Evolutionary conservation across 1,140 invertebrate genomes (phyloP).

Genomic region (Venturia canescens): DNA sequence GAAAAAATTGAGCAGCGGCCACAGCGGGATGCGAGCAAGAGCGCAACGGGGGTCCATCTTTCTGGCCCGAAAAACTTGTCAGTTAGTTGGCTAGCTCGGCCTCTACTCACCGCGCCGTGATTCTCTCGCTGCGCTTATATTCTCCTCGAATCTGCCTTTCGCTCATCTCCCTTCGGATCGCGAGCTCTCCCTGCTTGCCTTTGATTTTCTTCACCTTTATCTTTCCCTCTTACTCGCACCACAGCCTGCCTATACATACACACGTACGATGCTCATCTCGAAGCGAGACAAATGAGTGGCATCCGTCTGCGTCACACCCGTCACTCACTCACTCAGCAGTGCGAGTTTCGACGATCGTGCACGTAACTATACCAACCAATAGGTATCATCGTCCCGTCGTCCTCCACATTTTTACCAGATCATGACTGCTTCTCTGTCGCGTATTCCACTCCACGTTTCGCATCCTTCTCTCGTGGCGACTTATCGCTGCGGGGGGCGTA

Average conservation of each 20-base stretch:
- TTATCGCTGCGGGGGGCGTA: constrained; percentile 12
- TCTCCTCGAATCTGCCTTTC: constrained; percentile 56
- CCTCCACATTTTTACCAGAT: not conserved
- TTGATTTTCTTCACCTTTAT: constrained; percentile 25
- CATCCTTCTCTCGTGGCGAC: not conserved
- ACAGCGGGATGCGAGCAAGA: constrained; percentile 62
- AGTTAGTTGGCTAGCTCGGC: constrained; percentile 29
- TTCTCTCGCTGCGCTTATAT: constrained; percentile 48
- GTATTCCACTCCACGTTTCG: not conserved
- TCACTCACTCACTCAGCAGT: constrained; percentile 72
- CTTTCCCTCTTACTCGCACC: constrained; percentile 43
- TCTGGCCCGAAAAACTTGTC: constrained; percentile 65
- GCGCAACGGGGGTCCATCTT: constrained; percentile 66
- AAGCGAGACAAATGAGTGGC: constrained; percentile 76
- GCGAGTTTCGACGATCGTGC: not conserved
- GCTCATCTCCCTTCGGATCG: constrained; percentile 49
- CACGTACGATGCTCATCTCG: constrained; percentile 65
- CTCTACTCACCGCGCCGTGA: constrained; percentile 37
- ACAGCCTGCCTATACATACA: constrained; percentile 36
- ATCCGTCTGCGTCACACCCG: constrained; percentile 77
- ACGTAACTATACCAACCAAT: not conserved
- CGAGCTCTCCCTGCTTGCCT: constrained; percentile 33
- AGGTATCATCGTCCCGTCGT: not conserved
- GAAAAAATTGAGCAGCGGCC: constrained; percentile 70
- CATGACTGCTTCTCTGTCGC: constrained; percentile 6